Evolutionary conservation across 2,113 vertebrate genomes (phyloP), one percentile per base, ranked within the genome.

Genomic region (Elgaria multicarinata): DNA sequence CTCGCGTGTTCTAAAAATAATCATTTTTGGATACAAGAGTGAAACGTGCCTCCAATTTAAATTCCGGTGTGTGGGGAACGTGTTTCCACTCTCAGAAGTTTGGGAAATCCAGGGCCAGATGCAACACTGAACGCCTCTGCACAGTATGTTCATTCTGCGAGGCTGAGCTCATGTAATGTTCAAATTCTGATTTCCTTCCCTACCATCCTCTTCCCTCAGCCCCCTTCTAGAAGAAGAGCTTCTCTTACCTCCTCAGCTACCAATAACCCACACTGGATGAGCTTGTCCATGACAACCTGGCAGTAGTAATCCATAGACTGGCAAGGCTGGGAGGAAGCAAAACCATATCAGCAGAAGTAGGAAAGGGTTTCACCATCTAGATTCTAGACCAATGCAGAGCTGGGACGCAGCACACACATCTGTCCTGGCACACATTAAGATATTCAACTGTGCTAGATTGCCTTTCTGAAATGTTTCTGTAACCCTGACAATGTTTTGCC

Each of bases 171-270:
- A 2, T 4, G 22, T 36, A 4, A 14, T 39, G 50, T 28, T 83
- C n/a, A 18, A n/a, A 72, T 53, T 28, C 24, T 42, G 58, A 28
- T 62, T 46, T n/a, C 22, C 24, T 22, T 24, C 44, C 10, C 42
- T 9, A 1, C 33, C 16, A 13, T 8, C 16, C 39, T 18, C 3
- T 31, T 4, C 2, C 39, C 12, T 13, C 16, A 28, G 8, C 42
- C 6, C 64, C 20, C 39, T 20, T 75, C 4, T 26, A 3, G 53
- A 14, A 6, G n/a, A 6, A 14, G 13, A 3, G 58, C 0, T 0
- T 7, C 85, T n/a, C 97, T 96, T 96, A 99, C 99, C 98, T 99
- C 98, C 83, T 98, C 98, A 53, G 97, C 96, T 80, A 98, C 95
- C 88, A 99, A 96, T 91, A 99, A 96, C 58, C 98, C 98, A 31